Evolutionary conservation across 2,113 vertebrate genomes (phyloP).

Genomic region (Esox niger): DNA sequence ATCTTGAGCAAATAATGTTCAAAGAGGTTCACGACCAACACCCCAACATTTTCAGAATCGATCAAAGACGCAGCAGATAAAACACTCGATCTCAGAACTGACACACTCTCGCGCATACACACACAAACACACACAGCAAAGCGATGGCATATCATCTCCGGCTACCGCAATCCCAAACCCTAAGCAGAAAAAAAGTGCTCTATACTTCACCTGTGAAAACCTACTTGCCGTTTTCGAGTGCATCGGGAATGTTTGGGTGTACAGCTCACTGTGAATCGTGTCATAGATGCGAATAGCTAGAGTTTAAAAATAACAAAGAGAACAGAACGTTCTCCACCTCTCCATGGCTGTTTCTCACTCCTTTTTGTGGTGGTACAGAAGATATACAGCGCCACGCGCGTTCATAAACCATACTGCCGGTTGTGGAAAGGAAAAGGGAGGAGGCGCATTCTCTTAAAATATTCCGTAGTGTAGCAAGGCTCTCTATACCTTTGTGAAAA

Average conservation of each 20-base stretch:
- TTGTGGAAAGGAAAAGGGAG: slow-evolving; percentile 19
- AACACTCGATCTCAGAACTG: slow-evolving; percentile 25
- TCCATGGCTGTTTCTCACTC: slow-evolving; percentile 70
- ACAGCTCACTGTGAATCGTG: slow-evolving; percentile 47
- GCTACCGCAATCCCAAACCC: slow-evolving; percentile 67
- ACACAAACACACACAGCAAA: too few species aligned
- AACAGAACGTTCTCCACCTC: slow-evolving; percentile 69
- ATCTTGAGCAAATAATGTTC: slow-evolving; percentile 25
- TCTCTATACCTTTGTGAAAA: neutral
- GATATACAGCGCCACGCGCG: slow-evolving; percentile 73
- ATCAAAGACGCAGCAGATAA: slow-evolving; percentile 38
- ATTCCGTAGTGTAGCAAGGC: neutral
- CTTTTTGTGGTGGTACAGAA: slow-evolving; percentile 51
- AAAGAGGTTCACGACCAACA: slow-evolving; percentile 13
- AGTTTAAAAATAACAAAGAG: slow-evolving; percentile 79
- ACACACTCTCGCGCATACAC: slow-evolving; percentile 32
- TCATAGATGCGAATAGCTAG: slow-evolving; percentile 64
- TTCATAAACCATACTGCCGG: slow-evolving; percentile 63
- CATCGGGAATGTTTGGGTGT: slow-evolving; percentile 59
- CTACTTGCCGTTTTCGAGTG: slow-evolving; percentile 57
- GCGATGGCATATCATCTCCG: slow-evolving; percentile 59
- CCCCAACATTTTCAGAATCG: slow-evolving; percentile 13
- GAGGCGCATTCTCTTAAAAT: neutral
- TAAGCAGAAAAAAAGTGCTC: slow-evolving; percentile 64
- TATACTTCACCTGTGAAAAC: slow-evolving; percentile 71